Evolutionary conservation across 2,797 vertebrate genomes (phyloP), one percentile per base, ranked within the genome.

Genomic region (Cirrhinus molitorella): DNA sequence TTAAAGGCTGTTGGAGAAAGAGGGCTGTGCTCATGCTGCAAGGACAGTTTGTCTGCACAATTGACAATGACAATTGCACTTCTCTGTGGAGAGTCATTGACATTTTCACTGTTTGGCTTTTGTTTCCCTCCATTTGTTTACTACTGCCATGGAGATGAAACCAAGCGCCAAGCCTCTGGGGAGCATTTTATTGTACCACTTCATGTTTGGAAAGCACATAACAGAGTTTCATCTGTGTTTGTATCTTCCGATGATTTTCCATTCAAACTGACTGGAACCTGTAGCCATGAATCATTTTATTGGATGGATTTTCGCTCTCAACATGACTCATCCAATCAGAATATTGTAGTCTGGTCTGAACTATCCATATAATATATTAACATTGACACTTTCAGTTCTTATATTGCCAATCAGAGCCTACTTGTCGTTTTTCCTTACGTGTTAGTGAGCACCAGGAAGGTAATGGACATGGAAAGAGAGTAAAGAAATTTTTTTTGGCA

Each of bases 401-500:
- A 25, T 49, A 19, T 25, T 40, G 21, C n/a, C 53, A 16, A 4
- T 16, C 31, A 57, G 21, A 57, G 31, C 31, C 21, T 12, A n/a
- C 37, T 40, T 68, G 55, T n/a, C 45, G 31, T n/a, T 43, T 31
- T 43, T 12, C 37, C 51, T 8, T 40, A 17, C 80, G 55, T 85
- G 45, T 0, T 53, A 61, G 43, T 34, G 11, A 40, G 57, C 10
- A 51, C 31, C 25, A 72, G 82, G 80, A 79, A 83, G 71, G 49
- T 25, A 71, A 81, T 28, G 3, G 53, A 17, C 21, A 34, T 79
- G 79, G 83, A 85, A 89, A 76, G 74, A 89, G 72, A 92, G 87
- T 75, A 67, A 83, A 86, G 83, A 89, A 85, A 91, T 93, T 89
- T 87, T n/a, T 89, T 92, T 86, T 89, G 79, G 87, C 76, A 37